A percentile compares a stretch with the other conserved stretches of the same genome.
These are phyloP conservation scores for Ormyrus labotus DNA, from an alignment of 2,888 invertebrate species.

Conservation along the genomic window DNA sequence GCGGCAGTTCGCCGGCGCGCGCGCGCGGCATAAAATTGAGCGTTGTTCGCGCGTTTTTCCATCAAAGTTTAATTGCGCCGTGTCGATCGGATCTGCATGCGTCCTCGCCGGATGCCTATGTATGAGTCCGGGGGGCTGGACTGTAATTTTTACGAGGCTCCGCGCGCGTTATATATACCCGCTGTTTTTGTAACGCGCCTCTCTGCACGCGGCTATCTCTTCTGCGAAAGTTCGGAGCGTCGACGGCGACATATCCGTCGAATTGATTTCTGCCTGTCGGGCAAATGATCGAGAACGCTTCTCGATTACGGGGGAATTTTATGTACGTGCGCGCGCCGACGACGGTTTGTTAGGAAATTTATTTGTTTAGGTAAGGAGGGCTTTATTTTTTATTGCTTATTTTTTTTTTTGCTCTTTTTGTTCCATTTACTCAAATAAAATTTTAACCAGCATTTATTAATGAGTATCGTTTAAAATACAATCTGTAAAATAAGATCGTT, in stretches of 20 bases:
- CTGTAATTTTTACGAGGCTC: constrained; percentile 27
- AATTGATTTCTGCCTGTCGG: constrained; percentile 24
- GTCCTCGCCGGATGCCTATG: not conserved
- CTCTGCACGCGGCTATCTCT: not conserved
- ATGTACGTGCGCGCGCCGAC: too few relatives aligned
- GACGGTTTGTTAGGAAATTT: too few relatives aligned
- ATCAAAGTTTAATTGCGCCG: constrained; percentile 31
- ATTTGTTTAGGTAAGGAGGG: too few relatives aligned
- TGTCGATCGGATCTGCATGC: not conserved
- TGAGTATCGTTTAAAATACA: too few relatives aligned
- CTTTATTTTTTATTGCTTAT: too few relatives aligned
- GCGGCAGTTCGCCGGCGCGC: not conserved
- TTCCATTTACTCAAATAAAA: too few relatives aligned
- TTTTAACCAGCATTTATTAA: too few relatives aligned
- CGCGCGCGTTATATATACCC: not conserved
- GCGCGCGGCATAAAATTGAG: not conserved
- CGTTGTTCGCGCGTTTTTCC: constrained; percentile 15
- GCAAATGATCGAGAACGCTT: not conserved
- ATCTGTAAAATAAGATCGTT: too few relatives aligned
- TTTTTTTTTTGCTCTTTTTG: too few relatives aligned
- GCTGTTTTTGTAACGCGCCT: constrained; percentile 11
- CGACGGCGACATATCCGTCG: not conserved
- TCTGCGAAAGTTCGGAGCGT: not conserved
- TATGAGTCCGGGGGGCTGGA: too few relatives aligned
- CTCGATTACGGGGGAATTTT: not conserved